A percentile compares a stretch with the other conserved stretches of the same genome.
Conservation (phyloP, 2,797 vertebrate species). For the Toxotes lorentzi region DNA sequence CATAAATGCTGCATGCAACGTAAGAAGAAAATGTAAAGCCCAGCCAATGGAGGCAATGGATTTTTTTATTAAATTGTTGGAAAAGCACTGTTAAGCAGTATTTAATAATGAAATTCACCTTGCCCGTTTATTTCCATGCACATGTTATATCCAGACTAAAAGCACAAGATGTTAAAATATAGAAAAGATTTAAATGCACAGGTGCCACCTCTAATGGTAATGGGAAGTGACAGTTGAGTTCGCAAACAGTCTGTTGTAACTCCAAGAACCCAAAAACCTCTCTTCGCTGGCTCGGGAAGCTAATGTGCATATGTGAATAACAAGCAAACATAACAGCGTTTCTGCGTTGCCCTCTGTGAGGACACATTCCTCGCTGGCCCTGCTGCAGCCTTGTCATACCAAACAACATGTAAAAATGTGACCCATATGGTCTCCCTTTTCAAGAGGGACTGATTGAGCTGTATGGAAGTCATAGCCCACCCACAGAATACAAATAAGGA, state of each 20-base stretch:
- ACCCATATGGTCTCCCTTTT: constrained; percentile 82
- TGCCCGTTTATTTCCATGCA: constrained; percentile 11
- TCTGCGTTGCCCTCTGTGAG: constrained; percentile 62
- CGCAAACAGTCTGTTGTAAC: constrained; percentile 57
- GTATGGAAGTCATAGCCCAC: constrained; percentile 84
- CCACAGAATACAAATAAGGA: constrained; percentile 85
- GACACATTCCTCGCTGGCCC: constrained; percentile 76
- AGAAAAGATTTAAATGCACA: constrained; percentile 49
- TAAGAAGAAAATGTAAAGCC: neutral
- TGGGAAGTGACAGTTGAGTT: constrained; percentile 67
- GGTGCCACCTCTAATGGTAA: constrained; percentile 72
- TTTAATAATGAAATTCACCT: neutral
- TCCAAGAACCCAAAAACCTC: constrained; percentile 40
- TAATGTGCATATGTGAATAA: constrained; percentile 72
- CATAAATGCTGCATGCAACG: neutral
- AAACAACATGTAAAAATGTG: constrained; percentile 86
- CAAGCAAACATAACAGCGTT: constrained; percentile 67
- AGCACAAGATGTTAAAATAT: constrained; percentile 33
- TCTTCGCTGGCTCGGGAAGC: constrained; percentile 46
- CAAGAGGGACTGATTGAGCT: constrained; percentile 84
- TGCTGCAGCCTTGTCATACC: constrained; percentile 82
- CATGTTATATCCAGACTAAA: constrained; percentile 4
- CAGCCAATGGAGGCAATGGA: constrained; percentile 9
- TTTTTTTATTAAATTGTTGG: constrained; percentile 17
- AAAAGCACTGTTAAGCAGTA: neutral